Evolutionary conservation across 2,113 vertebrate species (phyloP).

Genomic region (Polypterus senegalus): DNA sequence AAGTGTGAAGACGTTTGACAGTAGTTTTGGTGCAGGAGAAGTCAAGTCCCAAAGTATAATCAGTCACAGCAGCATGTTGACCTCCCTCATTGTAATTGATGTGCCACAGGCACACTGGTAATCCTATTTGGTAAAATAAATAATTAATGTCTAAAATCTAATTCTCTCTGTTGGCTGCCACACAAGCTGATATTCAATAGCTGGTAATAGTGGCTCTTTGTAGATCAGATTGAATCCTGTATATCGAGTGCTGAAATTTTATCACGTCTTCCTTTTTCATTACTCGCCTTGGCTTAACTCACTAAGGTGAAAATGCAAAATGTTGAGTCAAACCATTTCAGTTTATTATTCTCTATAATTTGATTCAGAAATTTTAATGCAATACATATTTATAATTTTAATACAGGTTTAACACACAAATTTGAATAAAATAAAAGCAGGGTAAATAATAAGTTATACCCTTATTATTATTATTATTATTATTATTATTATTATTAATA

Average conservation of each 20-base stretch:
- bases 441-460: too few relatives aligned
- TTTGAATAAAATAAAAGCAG: too few relatives aligned
- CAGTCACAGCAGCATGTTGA: not conserved
- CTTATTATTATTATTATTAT: too few relatives aligned
- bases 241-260: conserved; percentile 17
- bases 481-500: too few relatives aligned
- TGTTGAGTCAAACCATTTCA: too few relatives aligned
- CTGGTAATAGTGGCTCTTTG: conserved; percentile 47
- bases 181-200: conserved; percentile 15
- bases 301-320: not conserved
- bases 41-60: not conserved
- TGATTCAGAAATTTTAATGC: too few relatives aligned
- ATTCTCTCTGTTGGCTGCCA: conserved; percentile 18
- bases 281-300: not conserved
- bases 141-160: conserved; percentile 35
- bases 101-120: conserved; percentile 34
- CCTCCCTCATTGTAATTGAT: conserved; percentile 32
- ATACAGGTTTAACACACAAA: too few relatives aligned
- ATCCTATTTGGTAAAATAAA: conserved; percentile 56
- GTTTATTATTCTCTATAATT: too few relatives aligned
- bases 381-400: too few relatives aligned
- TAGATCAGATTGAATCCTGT: conserved; percentile 50
- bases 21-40: not conserved
- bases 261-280: not conserved
- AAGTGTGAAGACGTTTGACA: not conserved